These are phyloP conservation scores for Chaenodraco wilsoni DNA, from an alignment of 2,797 vertebrate genomes.

Conservation along the genomic window DNA sequence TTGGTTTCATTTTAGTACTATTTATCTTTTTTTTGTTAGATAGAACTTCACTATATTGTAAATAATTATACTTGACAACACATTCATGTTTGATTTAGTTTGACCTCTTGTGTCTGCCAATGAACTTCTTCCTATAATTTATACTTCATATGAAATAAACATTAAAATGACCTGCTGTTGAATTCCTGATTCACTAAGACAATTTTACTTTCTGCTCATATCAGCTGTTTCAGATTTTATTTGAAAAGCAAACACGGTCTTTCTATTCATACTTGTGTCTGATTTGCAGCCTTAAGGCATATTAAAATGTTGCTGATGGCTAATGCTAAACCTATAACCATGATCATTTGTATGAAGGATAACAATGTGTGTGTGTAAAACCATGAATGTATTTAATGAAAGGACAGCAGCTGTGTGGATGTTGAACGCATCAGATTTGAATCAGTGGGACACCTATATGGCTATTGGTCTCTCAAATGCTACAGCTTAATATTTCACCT, in stretches of 20 bases:
- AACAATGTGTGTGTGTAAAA: slow-evolving; percentile 41
- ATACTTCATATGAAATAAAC: slow-evolving; percentile 15
- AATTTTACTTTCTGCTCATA: slow-evolving; percentile 21
- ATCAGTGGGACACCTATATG: slow-evolving; percentile 30
- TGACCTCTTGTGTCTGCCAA: not conserved
- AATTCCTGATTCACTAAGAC: slow-evolving; percentile 4
- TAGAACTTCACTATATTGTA: not conserved
- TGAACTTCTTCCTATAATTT: not conserved
- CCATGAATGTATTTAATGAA: slow-evolving; percentile 36
- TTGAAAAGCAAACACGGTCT: slow-evolving; percentile 29
- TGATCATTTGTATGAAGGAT: slow-evolving; percentile 39
- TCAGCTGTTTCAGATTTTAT: slow-evolving; percentile 39
- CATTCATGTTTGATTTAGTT: not conserved
- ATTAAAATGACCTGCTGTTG: slow-evolving; percentile 8
- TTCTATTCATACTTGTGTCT: slow-evolving; percentile 42
- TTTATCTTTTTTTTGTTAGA: not conserved
- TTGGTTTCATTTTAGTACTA: not conserved
- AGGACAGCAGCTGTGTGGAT: slow-evolving; percentile 4
- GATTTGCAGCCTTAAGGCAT: slow-evolving; percentile 43
- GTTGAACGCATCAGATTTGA: slow-evolving; percentile 15
- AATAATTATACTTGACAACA: not conserved
- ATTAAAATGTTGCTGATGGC: slow-evolving; percentile 45
- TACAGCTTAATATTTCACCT: slow-evolving; percentile 4
- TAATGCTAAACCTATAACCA: slow-evolving; percentile 16
- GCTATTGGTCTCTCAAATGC: not conserved